These are phyloP conservation scores for Halocynthia roretzi DNA, from an alignment of 23 tunicate genomes.

Conservation along the genomic window DNA sequence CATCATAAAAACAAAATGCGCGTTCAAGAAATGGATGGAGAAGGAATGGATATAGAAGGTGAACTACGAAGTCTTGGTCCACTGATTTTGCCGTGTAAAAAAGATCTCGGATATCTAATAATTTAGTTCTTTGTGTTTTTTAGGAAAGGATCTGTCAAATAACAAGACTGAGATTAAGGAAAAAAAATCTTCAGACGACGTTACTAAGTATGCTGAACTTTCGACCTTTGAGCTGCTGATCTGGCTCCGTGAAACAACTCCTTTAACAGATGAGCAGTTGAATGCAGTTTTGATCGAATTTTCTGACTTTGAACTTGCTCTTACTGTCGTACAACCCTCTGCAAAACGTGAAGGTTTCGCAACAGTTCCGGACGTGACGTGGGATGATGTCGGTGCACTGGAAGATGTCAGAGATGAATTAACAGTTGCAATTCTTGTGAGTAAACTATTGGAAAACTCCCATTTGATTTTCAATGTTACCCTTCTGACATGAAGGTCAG, in stretches of 20 bases:
- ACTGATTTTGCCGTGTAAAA: too few species aligned
- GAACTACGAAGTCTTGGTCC: too few species aligned
- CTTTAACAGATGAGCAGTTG: constrained; percentile 26
- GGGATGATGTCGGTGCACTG: constrained; percentile 89
- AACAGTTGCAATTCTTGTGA: constrained; percentile 65
- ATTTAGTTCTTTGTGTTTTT: too few species aligned
- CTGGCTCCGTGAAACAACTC: not conserved
- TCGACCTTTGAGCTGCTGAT: not conserved
- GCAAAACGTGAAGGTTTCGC: constrained; percentile 95
- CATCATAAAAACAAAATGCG: not conserved
- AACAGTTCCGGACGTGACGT: constrained; percentile 82
- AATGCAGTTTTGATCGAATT: constrained; percentile 36
- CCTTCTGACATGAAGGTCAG: too few species aligned
- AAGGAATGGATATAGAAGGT: too few species aligned
- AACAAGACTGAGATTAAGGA: too few species aligned
- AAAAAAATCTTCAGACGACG: not conserved
- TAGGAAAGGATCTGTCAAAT: too few species aligned
- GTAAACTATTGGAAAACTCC: not conserved
- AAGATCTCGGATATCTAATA: too few species aligned
- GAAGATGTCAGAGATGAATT: constrained; percentile 72
- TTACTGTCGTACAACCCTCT: constrained; percentile 59
- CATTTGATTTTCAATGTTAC: too few species aligned
- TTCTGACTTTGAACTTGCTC: constrained; percentile 56
- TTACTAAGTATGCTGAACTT: not conserved
- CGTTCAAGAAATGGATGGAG: too few species aligned